A percentile compares a stretch with the other conserved stretches of the same genome.
phyloP scores from a whole-genome alignment of 2,888 invertebrate species.

The Agrochola litura region DNA sequence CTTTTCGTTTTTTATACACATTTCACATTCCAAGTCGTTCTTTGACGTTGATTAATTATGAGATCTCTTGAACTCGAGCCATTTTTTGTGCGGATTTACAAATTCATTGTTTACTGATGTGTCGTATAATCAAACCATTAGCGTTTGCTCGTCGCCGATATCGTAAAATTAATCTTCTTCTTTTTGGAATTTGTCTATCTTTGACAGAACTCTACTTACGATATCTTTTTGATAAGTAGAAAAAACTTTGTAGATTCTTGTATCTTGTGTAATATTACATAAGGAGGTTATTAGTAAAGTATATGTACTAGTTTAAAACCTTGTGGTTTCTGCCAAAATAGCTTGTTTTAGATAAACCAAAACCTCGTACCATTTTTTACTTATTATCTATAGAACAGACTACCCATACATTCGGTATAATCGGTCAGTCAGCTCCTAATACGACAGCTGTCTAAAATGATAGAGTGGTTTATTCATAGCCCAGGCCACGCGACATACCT shows the following conservation, averaged over 20 bases:
- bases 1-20: conserved; percentile 14
- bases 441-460: conserved; percentile 27
- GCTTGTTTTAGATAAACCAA: not conserved
- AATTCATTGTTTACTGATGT: conserved; percentile 42
- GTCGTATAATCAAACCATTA: conserved; percentile 46
- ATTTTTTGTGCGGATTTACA: conserved; percentile 35
- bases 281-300: not conserved
- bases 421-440: conserved; percentile 16
- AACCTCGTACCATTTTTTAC: not conserved
- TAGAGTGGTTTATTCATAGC: conserved; percentile 23
- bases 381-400: not conserved
- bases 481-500: not conserved
- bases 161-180: conserved; percentile 17
- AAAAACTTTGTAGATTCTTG: not conserved
- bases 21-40: conserved; percentile 36
- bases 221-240: not conserved
- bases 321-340: not conserved
- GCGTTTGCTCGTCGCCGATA: conserved; percentile 22
- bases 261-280: too few species aligned
- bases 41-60: conserved; percentile 54
- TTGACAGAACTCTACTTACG: not conserved
- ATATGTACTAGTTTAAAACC: not conserved
- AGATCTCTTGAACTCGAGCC: conserved; percentile 43
- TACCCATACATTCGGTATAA: not conserved
- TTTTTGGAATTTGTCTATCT: not conserved